Conservation (phyloP, 1,140 invertebrate species). For the Eriocheir sinensis region DNA sequence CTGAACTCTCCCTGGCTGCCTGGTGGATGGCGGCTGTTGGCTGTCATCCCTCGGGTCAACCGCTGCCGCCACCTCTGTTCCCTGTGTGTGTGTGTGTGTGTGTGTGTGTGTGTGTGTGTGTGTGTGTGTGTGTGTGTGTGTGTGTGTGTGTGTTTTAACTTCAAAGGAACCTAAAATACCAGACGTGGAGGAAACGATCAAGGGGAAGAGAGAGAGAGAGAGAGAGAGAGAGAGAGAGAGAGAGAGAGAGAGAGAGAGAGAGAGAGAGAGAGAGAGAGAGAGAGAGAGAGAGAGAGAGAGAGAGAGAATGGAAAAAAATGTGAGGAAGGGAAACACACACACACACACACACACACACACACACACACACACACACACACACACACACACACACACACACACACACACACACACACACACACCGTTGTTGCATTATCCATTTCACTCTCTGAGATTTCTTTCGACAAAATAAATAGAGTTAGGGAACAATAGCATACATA, state of each 20-base stretch:
- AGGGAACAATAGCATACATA: constrained; percentile 18
- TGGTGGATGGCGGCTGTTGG: too few species aligned
- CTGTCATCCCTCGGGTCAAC: background rate
- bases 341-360: constrained; percentile 7
- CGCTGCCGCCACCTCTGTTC: background rate
- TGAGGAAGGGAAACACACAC: constrained; percentile 5
- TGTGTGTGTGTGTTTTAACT: background rate
- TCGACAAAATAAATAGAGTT: constrained; percentile 31
- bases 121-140: background rate
- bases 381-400: background rate
- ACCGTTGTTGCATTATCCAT: constrained; percentile 47
- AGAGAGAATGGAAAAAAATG: constrained; percentile 32
- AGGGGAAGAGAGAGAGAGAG: background rate
- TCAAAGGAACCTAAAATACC: background rate
- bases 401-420: background rate
- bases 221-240: background rate
- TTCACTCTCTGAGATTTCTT: background rate
- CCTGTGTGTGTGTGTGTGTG: background rate
- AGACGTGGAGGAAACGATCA: background rate
- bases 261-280: constrained; percentile 15
- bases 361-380: constrained; percentile 2
- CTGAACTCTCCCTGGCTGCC: too few species aligned
- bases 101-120: constrained; percentile 18
- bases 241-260: background rate
- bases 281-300: background rate